Evolutionary conservation across 2,797 vertebrate species (phyloP).

Genomic region (Syndactyla subalaris): DNA sequence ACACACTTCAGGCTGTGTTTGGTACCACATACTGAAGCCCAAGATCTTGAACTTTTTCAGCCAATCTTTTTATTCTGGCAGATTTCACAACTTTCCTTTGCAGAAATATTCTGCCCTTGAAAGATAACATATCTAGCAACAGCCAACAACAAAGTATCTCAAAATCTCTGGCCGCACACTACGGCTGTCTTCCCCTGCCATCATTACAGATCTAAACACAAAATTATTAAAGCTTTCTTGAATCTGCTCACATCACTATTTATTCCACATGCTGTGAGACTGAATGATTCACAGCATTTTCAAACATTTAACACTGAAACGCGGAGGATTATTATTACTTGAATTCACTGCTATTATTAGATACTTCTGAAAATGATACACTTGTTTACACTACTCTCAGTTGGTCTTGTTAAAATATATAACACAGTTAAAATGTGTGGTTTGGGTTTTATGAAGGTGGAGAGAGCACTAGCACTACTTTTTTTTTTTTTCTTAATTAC

Average conservation of each 20-base stretch:
- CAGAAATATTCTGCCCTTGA: constrained; percentile 49
- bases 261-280: background rate
- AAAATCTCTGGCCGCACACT: background rate
- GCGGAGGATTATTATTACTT: constrained; percentile 44
- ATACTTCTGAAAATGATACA: constrained; percentile 13
- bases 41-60: constrained; percentile 41
- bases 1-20: constrained; percentile 37
- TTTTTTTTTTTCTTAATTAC: background rate
- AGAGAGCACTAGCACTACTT: background rate
- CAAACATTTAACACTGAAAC: constrained; percentile 1
- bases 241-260: background rate
- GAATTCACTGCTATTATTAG: constrained; percentile 40
- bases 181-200: background rate
- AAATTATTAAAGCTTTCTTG: constrained; percentile 34
- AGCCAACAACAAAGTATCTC: constrained; percentile 12
- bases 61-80: constrained; percentile 19
- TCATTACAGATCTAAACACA: background rate
- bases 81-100: constrained; percentile 66
- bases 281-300: constrained; percentile 29
- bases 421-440: background rate
- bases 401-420: background rate
- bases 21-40: constrained; percentile 27
- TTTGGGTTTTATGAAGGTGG: background rate
- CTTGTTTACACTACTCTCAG: constrained; percentile 4
- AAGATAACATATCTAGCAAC: constrained; percentile 65